These are phyloP conservation scores for Drosophila paracracens DNA, from an alignment of 2,888 invertebrate genomes.

Conservation along the genomic window DNA sequence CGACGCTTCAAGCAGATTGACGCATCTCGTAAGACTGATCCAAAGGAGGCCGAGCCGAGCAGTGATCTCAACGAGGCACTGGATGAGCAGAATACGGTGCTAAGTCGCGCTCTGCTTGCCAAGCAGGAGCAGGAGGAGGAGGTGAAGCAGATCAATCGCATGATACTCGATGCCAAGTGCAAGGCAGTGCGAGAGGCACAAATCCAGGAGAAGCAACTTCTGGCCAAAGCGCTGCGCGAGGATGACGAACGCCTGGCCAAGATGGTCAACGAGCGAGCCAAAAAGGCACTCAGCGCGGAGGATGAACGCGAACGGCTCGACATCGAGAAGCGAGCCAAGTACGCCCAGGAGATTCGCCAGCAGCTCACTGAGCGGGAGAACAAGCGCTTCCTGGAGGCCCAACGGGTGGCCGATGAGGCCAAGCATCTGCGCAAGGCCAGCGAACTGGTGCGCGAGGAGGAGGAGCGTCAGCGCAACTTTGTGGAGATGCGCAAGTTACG, in stretches of 20 bases:
- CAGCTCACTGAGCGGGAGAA: constrained; percentile 83
- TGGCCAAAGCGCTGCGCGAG: constrained; percentile 78
- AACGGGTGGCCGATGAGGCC: constrained; percentile 84
- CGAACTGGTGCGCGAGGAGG: constrained; percentile 79
- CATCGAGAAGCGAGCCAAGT: constrained; percentile 74
- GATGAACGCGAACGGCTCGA: constrained; percentile 76
- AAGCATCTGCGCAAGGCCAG: constrained; percentile 76
- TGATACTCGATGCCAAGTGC: constrained; percentile 93
- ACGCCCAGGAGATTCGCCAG: constrained; percentile 82
- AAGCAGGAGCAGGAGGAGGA: constrained; percentile 86
- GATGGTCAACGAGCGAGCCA: constrained; percentile 81
- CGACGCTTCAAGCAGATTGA: constrained; percentile 85
- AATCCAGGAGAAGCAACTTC: constrained; percentile 87
- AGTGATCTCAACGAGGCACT: constrained; percentile 44
- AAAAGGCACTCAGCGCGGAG: constrained; percentile 78
- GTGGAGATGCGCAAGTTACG: constrained; percentile 77
- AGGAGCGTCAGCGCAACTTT: constrained; percentile 76
- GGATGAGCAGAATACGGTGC: constrained; percentile 86
- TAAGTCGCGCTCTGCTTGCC: constrained; percentile 86
- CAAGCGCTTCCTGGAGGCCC: constrained; percentile 83
- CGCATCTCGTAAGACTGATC: constrained; percentile 65
- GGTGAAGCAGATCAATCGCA: constrained; percentile 90
- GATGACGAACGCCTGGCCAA: constrained; percentile 83
- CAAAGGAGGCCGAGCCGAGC: constrained; percentile 63
- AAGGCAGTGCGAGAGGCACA: constrained; percentile 94